A percentile compares a stretch with the other conserved stretches of the same genome.
These are phyloP conservation scores for Aurelia aurita complex sp. Pacific DNA, from an alignment of 30 jellyfish, hydroid and myxozoan species.

Conservation along the genomic window DNA sequence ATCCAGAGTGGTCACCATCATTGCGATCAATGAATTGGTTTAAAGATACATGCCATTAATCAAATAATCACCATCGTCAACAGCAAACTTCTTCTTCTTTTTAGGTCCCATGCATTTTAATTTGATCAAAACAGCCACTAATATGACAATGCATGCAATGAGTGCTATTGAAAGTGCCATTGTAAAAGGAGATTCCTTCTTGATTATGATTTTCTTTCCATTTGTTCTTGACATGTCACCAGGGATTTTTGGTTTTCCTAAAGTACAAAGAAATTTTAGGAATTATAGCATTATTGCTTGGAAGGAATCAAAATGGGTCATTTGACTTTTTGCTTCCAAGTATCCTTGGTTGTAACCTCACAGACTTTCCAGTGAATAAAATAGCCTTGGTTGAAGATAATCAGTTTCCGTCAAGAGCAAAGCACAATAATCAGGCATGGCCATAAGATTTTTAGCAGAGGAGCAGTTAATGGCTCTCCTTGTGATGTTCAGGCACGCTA, in stretches of 20 bases:
- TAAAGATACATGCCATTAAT: conserved; percentile 96
- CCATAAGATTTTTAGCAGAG: no score
- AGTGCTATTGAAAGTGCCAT: conserved; percentile 80
- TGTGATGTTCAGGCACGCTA: no score
- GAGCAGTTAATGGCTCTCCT: no score
- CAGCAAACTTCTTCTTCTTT: conserved; percentile 92
- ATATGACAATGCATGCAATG: conserved; percentile 49
- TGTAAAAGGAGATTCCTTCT: conserved; percentile 48
- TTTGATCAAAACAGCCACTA: conserved; percentile 71
- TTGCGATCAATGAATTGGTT: background rate
- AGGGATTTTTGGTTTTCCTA: conserved; percentile 3
- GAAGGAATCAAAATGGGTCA: no score
- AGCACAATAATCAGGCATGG: no score
- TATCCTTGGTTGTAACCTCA: no score
- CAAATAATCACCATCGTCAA: conserved; percentile 97
- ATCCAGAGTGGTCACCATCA: background rate
- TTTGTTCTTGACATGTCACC: conserved; percentile 10
- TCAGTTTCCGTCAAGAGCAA: no score
- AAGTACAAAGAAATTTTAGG: no score
- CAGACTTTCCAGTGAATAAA: no score
- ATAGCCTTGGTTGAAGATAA: no score
- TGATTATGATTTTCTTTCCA: conserved; percentile 6
- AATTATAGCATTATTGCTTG: no score
- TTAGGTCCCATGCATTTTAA: conserved; percentile 82
- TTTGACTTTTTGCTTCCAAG: no score